These are phyloP conservation scores for Himalopsyche anomala DNA, from an alignment of 2,888 invertebrate species.

Conservation along the genomic window DNA sequence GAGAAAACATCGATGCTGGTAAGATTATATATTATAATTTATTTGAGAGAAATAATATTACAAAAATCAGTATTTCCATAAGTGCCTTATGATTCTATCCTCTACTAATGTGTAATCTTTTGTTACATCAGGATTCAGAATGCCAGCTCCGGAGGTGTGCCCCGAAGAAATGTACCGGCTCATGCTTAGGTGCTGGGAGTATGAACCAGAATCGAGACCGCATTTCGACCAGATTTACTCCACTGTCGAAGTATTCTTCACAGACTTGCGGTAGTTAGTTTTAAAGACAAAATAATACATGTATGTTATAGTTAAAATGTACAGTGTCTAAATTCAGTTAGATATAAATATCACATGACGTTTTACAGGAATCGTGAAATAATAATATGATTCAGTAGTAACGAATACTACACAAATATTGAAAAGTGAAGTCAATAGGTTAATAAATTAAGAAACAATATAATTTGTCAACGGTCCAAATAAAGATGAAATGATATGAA, in stretches of 20 bases:
- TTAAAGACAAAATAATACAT: background rate
- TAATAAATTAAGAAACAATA: too few species aligned
- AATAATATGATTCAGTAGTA: too few species aligned
- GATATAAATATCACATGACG: background rate
- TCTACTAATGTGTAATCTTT: too few species aligned
- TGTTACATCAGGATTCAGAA: conserved; percentile 85
- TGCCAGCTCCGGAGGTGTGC: conserved; percentile 93
- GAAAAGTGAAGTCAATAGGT: too few species aligned
- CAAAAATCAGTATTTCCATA: too few species aligned
- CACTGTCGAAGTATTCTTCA: conserved; percentile 83
- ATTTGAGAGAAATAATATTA: too few species aligned
- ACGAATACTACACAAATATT: too few species aligned
- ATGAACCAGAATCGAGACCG: conserved; percentile 92
- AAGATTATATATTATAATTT: conserved; percentile 65
- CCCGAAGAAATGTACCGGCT: conserved; percentile 92
- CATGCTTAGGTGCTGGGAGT: conserved; percentile 96
- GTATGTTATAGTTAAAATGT: background rate
- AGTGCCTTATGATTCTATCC: too few species aligned
- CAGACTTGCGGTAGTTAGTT: conserved; percentile 66
- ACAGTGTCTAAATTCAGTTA: background rate
- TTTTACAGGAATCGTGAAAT: too few species aligned
- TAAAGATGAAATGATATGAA: too few species aligned
- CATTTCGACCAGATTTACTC: conserved; percentile 93
- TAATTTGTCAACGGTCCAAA: too few species aligned
- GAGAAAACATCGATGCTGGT: conserved; percentile 96